phyloP scores from a whole-genome alignment of 2,888 invertebrate species.

The Celastrina argiolus region DNA sequence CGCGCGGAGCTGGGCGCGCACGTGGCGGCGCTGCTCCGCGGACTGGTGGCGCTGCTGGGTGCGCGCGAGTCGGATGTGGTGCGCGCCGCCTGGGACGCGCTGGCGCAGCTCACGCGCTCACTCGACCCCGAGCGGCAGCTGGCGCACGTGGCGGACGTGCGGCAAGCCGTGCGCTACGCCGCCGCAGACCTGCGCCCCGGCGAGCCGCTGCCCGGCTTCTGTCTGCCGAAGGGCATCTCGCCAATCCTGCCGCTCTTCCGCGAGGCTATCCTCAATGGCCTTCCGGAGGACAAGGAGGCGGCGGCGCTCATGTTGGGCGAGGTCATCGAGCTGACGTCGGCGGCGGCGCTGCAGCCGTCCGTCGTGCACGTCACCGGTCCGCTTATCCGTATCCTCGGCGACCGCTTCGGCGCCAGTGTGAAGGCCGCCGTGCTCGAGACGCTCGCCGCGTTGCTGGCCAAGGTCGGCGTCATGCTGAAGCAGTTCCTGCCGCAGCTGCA shows the following conservation, averaged over 20 bases:
- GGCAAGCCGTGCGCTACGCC: slow-evolving; percentile 95
- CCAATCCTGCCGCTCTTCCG: slow-evolving; percentile 96
- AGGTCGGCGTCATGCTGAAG: slow-evolving; percentile 95
- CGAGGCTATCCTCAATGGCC: slow-evolving; percentile 96
- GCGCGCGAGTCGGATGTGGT: slow-evolving; percentile 85
- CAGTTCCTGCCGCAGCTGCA: slow-evolving; percentile 99
- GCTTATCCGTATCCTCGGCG: slow-evolving; percentile 96
- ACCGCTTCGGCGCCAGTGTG: slow-evolving; percentile 94
- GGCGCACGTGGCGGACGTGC: slow-evolving; percentile 90
- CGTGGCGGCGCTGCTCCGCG: slow-evolving; percentile 91
- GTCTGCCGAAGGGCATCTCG: slow-evolving; percentile 94
- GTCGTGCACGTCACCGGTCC: slow-evolving; percentile 99
- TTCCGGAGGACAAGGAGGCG: slow-evolving; percentile 96
- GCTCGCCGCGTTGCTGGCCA: slow-evolving; percentile 91
- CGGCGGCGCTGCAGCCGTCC: slow-evolving; percentile 93
- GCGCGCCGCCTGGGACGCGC: slow-evolving; percentile 93
- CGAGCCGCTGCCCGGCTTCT: slow-evolving; percentile 93
- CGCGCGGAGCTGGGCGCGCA: slow-evolving; percentile 92
- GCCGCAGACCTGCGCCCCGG: slow-evolving; percentile 87
- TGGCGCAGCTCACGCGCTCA: slow-evolving; percentile 91
- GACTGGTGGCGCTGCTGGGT: slow-evolving; percentile 90
- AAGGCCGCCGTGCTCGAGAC: slow-evolving; percentile 98
- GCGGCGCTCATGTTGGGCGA: slow-evolving; percentile 94
- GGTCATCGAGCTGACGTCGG: slow-evolving; percentile 89
- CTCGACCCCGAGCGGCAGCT: slow-evolving; percentile 91